phyloP scores from a whole-genome alignment of 2,888 invertebrate genomes.

The Ophraella communa region DNA sequence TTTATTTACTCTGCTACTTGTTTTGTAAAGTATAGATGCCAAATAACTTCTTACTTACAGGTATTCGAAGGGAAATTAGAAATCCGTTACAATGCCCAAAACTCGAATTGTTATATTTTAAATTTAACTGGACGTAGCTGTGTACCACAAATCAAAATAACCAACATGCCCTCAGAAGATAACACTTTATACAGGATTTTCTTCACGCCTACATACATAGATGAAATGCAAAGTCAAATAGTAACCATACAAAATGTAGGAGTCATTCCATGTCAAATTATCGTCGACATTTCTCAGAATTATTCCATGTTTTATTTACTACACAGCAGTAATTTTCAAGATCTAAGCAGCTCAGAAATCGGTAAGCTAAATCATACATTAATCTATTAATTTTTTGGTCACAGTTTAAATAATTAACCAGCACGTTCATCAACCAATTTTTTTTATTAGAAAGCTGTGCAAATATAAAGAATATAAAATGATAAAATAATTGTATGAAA shows the following conservation, averaged over 20 bases:
- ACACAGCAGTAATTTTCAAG: not conserved
- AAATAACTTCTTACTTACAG: conserved; percentile 46
- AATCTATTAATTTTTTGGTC: too few relatives aligned
- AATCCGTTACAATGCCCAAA: conserved; percentile 34
- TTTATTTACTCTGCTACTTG: too few relatives aligned
- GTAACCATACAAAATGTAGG: conserved; percentile 57
- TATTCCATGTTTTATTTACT: conserved; percentile 35
- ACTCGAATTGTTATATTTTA: conserved; percentile 41
- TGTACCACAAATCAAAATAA: conserved; percentile 58
- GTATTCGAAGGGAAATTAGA: conserved; percentile 34
- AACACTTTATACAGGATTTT: conserved; percentile 45
- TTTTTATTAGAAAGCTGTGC: too few relatives aligned
- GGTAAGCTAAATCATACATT: conserved; percentile 1
- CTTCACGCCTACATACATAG: conserved; percentile 54
- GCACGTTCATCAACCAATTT: too few relatives aligned
- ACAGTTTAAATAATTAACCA: too few relatives aligned
- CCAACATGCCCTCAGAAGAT: conserved; percentile 40
- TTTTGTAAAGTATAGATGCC: conserved; percentile 32
- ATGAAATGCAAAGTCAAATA: conserved; percentile 35
- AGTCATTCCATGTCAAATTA: conserved; percentile 54
- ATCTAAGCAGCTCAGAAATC: not conserved
- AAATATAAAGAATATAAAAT: too few relatives aligned
- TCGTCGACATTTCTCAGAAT: conserved; percentile 55
- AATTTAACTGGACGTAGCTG: conserved; percentile 58
- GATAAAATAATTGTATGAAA: too few relatives aligned